phyloP scores from a whole-genome alignment of 2,888 invertebrate species.

The Allolobophora icterica region DNA sequence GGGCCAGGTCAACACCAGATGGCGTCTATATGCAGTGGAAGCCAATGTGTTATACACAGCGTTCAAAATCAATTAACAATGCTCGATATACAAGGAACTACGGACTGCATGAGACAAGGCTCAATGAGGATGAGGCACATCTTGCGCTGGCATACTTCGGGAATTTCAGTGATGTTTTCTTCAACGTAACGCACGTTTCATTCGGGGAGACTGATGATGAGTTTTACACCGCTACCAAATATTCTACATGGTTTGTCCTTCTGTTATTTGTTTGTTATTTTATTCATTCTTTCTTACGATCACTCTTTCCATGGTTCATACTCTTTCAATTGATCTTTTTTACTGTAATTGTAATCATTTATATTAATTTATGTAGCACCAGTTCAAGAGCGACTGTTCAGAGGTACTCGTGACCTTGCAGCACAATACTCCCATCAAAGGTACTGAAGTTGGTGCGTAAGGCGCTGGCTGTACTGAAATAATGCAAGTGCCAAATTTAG shows the following conservation, averaged over 20 bases:
- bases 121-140: neutral
- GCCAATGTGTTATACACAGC: neutral
- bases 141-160: neutral
- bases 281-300: neutral
- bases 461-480: no score
- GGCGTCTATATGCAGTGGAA: conserved; percentile 17
- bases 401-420: neutral
- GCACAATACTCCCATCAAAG: neutral
- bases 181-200: neutral
- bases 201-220: neutral
- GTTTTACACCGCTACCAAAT: conserved; percentile 20
- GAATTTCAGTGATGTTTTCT: neutral
- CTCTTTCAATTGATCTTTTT: neutral
- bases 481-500: no score
- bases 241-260: conserved; percentile 15
- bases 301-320: neutral
- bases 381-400: neutral
- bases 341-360: neutral
- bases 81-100: neutral
- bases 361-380: neutral
- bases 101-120: neutral
- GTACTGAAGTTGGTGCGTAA: neutral
- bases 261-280: neutral
- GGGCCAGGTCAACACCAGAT: neutral
- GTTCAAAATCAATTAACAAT: neutral